Conservation (phyloP, 2,797 vertebrate genomes). For the Natrix natrix region DNA sequence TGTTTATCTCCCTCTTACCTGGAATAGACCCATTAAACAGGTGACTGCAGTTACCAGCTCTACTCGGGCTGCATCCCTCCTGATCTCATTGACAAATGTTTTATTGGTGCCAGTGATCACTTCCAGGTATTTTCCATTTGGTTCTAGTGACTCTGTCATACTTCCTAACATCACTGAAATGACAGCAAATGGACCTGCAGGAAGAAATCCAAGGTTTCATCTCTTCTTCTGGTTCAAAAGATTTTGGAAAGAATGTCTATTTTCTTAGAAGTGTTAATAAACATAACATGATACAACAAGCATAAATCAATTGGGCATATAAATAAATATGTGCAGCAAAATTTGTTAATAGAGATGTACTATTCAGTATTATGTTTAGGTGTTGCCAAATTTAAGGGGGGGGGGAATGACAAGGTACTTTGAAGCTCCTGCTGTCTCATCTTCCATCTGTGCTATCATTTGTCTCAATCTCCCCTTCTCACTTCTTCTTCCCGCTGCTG, state of each 20-base stretch:
- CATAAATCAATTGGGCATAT: neutral
- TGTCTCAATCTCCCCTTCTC: neutral
- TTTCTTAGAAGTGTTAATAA: neutral
- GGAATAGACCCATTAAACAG: conserved; percentile 87
- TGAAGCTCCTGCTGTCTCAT: neutral
- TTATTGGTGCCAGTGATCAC: conserved; percentile 70
- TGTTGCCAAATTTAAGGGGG: neutral
- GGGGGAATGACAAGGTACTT: neutral
- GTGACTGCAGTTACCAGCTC: conserved; percentile 87
- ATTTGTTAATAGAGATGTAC: neutral
- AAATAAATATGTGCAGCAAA: neutral
- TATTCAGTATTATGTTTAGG: neutral
- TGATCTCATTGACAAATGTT: conserved; percentile 63
- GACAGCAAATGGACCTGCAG: conserved; percentile 89
- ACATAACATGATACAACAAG: neutral
- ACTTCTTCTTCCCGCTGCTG: neutral
- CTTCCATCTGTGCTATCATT: neutral
- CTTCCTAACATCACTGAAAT: conserved; percentile 98
- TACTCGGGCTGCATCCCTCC: conserved; percentile 77
- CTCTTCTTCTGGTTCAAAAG: neutral
- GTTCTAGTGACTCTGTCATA: conserved; percentile 83
- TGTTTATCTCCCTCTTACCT: conserved; percentile 72
- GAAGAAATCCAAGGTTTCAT: neutral
- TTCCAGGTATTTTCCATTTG: conserved; percentile 71
- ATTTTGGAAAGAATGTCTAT: neutral